Conservation (phyloP, 2,113 vertebrate genomes). For the Oreotrochilus melanogaster region DNA sequence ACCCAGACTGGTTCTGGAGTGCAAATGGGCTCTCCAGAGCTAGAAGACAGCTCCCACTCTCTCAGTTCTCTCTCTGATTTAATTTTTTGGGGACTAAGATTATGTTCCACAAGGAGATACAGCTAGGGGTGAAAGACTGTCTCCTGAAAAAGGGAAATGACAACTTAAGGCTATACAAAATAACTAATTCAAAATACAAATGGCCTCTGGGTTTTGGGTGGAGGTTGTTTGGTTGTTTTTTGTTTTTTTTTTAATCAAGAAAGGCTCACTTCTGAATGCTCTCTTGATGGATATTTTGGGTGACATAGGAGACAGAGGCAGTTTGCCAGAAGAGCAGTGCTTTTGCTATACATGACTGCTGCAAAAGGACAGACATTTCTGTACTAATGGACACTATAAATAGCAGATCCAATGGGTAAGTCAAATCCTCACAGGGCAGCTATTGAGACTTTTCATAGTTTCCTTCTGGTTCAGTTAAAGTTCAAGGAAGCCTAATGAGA, state of each 20-base stretch:
- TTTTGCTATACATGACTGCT: conserved; percentile 57
- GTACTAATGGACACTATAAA: conserved; percentile 69
- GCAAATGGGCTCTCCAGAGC: not conserved
- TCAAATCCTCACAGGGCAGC: conserved; percentile 35
- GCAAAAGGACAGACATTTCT: conserved; percentile 56
- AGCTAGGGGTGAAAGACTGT: not conserved
- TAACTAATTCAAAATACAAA: conserved; percentile 27
- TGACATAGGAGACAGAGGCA: conserved; percentile 40
- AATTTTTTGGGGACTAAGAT: not conserved
- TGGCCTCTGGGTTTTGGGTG: not conserved
- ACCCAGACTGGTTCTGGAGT: not conserved
- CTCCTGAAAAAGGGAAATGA: conserved; percentile 1
- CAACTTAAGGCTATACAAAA: not conserved
- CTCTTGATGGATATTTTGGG: conserved; percentile 69
- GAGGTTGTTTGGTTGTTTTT: not conserved
- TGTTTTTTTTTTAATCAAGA: not conserved
- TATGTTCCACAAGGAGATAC: not conserved
- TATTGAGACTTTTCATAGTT: conserved; percentile 55
- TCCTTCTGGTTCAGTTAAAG: conserved; percentile 68
- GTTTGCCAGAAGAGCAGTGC: conserved; percentile 14
- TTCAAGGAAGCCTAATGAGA: conserved; percentile 66
- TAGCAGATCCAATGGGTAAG: conserved; percentile 48
- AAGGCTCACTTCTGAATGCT: conserved; percentile 26
- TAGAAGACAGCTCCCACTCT: not conserved
- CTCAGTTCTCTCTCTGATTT: not conserved